A percentile compares a stretch with the other conserved stretches of the same genome.
phyloP scores from a whole-genome alignment of 53 echinoderm and acorn worm genomes.

The Stichopus horrens region DNA sequence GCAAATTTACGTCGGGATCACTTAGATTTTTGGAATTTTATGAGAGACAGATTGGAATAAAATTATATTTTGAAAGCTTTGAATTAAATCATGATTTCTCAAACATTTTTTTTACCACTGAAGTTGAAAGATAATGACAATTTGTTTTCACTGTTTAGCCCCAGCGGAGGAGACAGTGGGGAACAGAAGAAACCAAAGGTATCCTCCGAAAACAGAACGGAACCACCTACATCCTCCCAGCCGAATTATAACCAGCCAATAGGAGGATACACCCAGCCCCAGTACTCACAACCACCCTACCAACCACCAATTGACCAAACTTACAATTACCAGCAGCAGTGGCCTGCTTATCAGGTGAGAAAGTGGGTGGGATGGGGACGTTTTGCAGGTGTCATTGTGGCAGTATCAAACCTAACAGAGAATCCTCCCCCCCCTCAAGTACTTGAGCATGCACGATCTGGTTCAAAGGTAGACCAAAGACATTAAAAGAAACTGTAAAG shows the following conservation, averaged over 20 bases:
- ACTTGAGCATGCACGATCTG: too few relatives aligned
- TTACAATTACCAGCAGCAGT: slow-evolving; percentile 23
- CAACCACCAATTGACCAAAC: slow-evolving; percentile 7
- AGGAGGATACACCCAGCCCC: neutral
- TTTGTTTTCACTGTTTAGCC: neutral
- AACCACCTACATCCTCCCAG: neutral
- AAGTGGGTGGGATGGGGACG: neutral
- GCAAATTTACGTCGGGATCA: too few relatives aligned
- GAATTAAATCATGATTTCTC: neutral
- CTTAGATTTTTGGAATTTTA: too few relatives aligned
- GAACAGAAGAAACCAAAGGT: slow-evolving; percentile 6
- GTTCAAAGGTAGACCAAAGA: too few relatives aligned
- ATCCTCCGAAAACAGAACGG: neutral
- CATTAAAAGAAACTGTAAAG: too few relatives aligned
- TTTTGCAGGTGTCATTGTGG: neutral
- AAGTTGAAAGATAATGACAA: neutral
- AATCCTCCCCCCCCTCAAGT: too few relatives aligned
- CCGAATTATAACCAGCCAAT: slow-evolving; percentile 13
- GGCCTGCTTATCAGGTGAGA: slow-evolving; percentile 15
- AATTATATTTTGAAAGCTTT: too few relatives aligned
- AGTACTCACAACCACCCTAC: slow-evolving; percentile 3
- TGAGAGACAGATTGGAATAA: too few relatives aligned
- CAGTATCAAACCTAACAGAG: neutral
- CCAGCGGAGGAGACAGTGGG: slow-evolving; percentile 11
- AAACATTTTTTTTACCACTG: neutral